Evolutionary conservation across 2,797 vertebrate genomes (phyloP).

Genomic region (Mus spretus): DNA sequence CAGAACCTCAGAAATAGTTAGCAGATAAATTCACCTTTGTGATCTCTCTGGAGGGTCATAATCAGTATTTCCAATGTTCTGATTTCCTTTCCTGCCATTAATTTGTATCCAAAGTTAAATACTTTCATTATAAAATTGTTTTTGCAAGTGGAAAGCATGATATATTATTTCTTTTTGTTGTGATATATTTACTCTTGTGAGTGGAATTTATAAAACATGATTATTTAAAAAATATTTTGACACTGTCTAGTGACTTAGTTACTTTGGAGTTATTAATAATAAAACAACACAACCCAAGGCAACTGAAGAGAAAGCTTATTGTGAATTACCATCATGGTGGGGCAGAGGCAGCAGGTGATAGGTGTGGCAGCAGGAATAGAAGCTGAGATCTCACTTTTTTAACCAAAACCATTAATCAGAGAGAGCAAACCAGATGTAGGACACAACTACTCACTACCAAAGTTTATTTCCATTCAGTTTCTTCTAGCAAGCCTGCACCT

Average conservation of each 20-base stretch:
- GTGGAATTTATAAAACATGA: conserved; percentile 19
- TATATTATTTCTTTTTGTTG: background rate
- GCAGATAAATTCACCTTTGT: background rate
- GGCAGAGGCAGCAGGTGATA: background rate
- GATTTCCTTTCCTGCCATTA: background rate
- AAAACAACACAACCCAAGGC: background rate
- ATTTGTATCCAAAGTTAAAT: conserved; percentile 3
- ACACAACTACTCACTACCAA: no score
- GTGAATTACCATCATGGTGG: background rate
- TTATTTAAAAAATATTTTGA: conserved; percentile 39
- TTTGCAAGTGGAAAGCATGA: background rate
- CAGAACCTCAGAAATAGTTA: background rate
- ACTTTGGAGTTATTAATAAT: background rate
- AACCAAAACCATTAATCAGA: no score
- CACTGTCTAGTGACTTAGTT: background rate
- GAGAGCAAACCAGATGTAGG: background rate
- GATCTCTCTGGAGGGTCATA: background rate
- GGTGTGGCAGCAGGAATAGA: background rate
- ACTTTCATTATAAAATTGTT: background rate
- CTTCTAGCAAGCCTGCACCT: no score
- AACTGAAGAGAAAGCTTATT: background rate
- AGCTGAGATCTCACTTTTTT: background rate
- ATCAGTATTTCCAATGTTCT: conserved; percentile 1
- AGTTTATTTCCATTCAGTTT: background rate
- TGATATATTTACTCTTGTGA: background rate